phyloP scores from a whole-genome alignment of 2,888 invertebrate genomes.

The Drosophila paracracens region DNA sequence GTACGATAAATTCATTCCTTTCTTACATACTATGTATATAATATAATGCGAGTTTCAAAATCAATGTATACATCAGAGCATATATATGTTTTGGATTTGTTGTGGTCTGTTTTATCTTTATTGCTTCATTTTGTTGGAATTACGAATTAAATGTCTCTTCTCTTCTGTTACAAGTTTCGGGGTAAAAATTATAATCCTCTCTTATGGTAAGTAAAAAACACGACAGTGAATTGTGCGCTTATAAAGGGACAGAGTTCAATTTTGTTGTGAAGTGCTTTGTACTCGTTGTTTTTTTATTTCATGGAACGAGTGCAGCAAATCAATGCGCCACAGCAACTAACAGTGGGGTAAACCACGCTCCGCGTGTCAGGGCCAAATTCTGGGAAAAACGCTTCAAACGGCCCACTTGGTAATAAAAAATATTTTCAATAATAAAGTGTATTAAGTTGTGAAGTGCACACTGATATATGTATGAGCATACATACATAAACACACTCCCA shows the following conservation, averaged over 20 bases:
- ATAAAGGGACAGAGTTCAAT: conserved; percentile 26
- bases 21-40: not conserved
- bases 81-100: not conserved
- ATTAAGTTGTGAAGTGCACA: conserved; percentile 79
- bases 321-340: conserved; percentile 56
- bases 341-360: conserved; percentile 52
- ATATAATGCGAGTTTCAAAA: too few relatives aligned
- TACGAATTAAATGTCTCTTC: not conserved
- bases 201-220: conserved; percentile 29
- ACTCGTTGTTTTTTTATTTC: conserved; percentile 62
- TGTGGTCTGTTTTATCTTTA: not conserved
- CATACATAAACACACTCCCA: conserved; percentile 16
- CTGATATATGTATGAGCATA: conserved; percentile 30
- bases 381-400: conserved; percentile 58
- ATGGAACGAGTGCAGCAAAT: conserved; percentile 72
- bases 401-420: conserved; percentile 79
- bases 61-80: not conserved
- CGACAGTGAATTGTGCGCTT: conserved; percentile 38
- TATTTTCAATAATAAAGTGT: conserved; percentile 81
- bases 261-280: conserved; percentile 45
- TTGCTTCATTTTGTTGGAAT: not conserved
- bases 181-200: not conserved
- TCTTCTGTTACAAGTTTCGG: not conserved
- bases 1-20: not conserved
- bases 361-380: conserved; percentile 79